Base-by-base conservation (phyloP, 30 jellyfish, hydroid and myxozoan species). In the Pelagia noctiluca region DNA sequence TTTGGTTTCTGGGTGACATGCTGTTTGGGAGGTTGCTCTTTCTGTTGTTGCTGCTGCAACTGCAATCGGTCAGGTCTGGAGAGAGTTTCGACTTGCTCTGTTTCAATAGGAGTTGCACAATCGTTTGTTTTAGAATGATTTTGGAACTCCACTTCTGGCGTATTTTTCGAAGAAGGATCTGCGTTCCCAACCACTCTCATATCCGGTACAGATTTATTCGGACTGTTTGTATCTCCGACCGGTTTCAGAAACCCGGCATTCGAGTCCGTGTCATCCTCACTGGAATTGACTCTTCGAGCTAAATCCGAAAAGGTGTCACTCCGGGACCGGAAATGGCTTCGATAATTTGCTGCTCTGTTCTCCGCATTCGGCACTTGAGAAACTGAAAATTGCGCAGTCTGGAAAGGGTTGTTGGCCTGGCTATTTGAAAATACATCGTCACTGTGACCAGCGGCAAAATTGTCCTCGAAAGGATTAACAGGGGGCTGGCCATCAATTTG, bases 321-420 rank as follows among this genome's bases (percentile, higher is more conserved):
- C 4, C 96, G 85, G 1, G 98, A 93, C 18, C 98, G 93, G 79
- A 60, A 73, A 60, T 93, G 98, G 25, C 94, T 87, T 34, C 88
- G 75, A 26, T 46, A 53, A 62, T 64, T 72, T 33, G 89, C 28
- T 22, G 11, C 50, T 48, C 82, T 62, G 32, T 70, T 35, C 31
- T 42, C 47, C 2, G 80, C 88, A 49, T 38, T 36, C 5, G 89
- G 77, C 1, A 74, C 47, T 30, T 33, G 31, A 31, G 90, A 38
- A 72, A 68, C 48, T 25, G 71, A 80, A 24, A 69, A 52, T 19
- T 10, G 30, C 16, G 12, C 80, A 70, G 88, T 23, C 49, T 48
- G 81, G 91, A 80, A 74, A 33, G 96, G 87, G 70, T 93, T 66
- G 19, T 57, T 7, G 10, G 63, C 34, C 7, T 8, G 29, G 37